Base-by-base conservation (phyloP, 2,113 vertebrate species). In the Pedionomus torquatus region DNA sequence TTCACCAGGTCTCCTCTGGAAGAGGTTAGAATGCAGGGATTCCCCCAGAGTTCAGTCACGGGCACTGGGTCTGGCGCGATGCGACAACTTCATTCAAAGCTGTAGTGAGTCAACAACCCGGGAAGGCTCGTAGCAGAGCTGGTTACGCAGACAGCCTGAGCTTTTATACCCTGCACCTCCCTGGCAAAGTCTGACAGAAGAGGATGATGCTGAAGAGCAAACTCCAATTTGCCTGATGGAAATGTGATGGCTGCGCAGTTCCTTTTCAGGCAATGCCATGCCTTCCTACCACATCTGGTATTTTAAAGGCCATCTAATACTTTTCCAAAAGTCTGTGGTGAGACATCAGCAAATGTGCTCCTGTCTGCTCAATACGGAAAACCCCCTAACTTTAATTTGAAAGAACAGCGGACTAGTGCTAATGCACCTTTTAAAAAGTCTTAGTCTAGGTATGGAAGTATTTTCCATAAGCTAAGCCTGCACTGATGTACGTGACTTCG, bases 91-190 rank as follows among this genome's bases (percentile, higher is more conserved):
- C 18, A 13, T n/a, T 25, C 52, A n/a, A 33, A 41, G 55, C 10
- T 10, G 24, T 3, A n/a, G 39, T 9, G 17, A 69, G 55, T 35
- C 48, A 48, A 5, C 19, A 17, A 35, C 46, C 21, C 0, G 1
- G 54, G 39, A n/a, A 69, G 19, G 46, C 8, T 54, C 4, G 2
- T 3, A 16, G 28, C 5, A 24, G 39, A 83, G 54, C 24, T 5
- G 46, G 46, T 16, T 68, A 11, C 8, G 61, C 30, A 5, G 39
- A 35, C 55, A 70, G 41, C 48, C 55, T 25, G 20, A 48, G n/a
- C 55, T 1, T 5, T 21, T 13, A 54, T 3, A 41, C 10, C 30
- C n/a, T 41, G 55, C 79, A 31, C 5, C 13, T 35, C 41, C 71
- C 20, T 12, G n/a, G 31, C 49, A 43, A 57, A 39, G 37, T 8